phyloP scores from a whole-genome alignment of 2,113 vertebrate genomes.

The Thunnus thynnus region DNA sequence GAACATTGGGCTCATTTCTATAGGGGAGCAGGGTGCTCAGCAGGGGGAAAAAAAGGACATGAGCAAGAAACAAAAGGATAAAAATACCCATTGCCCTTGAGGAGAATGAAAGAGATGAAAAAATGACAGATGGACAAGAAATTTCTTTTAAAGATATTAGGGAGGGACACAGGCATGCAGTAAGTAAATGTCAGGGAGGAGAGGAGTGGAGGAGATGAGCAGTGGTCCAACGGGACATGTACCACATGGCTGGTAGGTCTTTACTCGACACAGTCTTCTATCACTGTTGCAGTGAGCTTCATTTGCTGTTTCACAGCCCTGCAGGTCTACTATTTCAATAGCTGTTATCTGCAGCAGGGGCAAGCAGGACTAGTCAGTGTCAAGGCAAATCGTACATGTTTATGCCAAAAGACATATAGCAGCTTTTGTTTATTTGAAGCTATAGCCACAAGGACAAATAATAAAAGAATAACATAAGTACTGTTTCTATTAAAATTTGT shows the following conservation, averaged over 20 bases:
- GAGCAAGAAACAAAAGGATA: slow-evolving; percentile 54
- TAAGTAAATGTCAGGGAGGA: slow-evolving; percentile 75
- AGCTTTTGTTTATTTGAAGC: slow-evolving; percentile 9
- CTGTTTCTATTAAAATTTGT: background rate
- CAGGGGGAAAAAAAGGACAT: slow-evolving; percentile 32
- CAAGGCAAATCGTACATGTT: slow-evolving; percentile 26
- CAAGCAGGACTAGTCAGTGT: slow-evolving; percentile 11
- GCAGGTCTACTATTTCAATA: slow-evolving; percentile 30
- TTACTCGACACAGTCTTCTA: slow-evolving; percentile 35
- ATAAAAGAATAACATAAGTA: background rate
- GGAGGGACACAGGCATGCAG: slow-evolving; percentile 57
- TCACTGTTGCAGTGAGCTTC: slow-evolving; percentile 38
- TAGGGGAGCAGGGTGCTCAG: slow-evolving; percentile 7
- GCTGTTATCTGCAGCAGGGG: slow-evolving; percentile 20
- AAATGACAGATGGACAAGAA: slow-evolving; percentile 76
- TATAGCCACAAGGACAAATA: background rate
- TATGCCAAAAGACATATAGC: slow-evolving; percentile 21
- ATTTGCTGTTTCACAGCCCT: slow-evolving; percentile 49
- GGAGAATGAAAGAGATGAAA: slow-evolving; percentile 68
- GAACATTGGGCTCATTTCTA: slow-evolving; percentile 23
- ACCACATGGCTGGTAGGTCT: slow-evolving; percentile 40
- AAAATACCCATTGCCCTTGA: slow-evolving; percentile 68
- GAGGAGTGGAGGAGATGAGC: slow-evolving; percentile 53
- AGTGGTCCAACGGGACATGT: slow-evolving; percentile 48
- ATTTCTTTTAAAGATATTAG: slow-evolving; percentile 75